These are phyloP conservation scores for Argyra leucocephala DNA, from an alignment of 2,888 invertebrate genomes.

Conservation along the genomic window DNA sequence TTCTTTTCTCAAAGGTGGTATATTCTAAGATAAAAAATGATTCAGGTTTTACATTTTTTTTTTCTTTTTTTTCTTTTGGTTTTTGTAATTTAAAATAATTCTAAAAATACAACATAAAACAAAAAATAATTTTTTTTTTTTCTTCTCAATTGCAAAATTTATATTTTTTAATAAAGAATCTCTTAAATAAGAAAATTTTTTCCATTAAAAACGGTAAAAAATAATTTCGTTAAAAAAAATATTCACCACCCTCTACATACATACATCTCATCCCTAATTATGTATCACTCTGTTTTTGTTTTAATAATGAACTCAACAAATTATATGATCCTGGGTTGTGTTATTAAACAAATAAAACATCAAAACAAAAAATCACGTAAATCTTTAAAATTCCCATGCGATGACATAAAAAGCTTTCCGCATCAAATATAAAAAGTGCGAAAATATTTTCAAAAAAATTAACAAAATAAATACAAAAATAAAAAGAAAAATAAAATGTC, in stretches of 20 bases:
- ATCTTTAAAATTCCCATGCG: background rate
- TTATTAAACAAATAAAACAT: background rate
- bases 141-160: background rate
- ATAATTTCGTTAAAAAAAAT: no score
- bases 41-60: no score
- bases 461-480: background rate
- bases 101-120: no score
- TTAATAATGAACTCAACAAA: background rate
- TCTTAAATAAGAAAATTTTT: no score
- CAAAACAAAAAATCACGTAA: background rate
- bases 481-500: no score
- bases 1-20: no score
- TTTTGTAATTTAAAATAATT: no score
- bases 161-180: background rate
- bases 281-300: background rate
- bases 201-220: no score
- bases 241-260: no score
- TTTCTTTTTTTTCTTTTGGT: no score
- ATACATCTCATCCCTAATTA: no score
- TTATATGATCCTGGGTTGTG: background rate
- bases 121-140: background rate
- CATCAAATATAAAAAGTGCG: background rate
- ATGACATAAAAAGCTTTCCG: constrained; percentile 3
- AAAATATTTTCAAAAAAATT: background rate
- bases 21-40: no score